Conservation (phyloP, 2,888 invertebrate genomes). For the Trachelus troglodyta region DNA sequence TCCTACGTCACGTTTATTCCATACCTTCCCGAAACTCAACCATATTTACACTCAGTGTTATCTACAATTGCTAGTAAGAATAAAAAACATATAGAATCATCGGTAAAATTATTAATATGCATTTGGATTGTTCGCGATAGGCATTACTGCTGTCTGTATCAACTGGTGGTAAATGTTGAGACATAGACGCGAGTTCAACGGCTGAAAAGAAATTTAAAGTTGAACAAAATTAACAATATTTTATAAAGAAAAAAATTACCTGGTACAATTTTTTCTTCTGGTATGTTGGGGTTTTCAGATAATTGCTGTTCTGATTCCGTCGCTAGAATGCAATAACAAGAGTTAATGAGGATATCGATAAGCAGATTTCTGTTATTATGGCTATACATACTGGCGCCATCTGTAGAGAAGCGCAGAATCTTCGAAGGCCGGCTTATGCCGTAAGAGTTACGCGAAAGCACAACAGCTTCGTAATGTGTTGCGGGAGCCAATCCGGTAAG, state of each 20-base stretch:
- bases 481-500: constrained; percentile 79
- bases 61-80: background rate
- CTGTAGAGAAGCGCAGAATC: constrained; percentile 80
- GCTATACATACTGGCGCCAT: constrained; percentile 74
- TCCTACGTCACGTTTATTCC: background rate
- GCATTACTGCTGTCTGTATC: constrained; percentile 14
- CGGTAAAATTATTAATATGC: background rate
- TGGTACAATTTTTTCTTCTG: constrained; percentile 23
- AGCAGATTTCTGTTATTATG: background rate
- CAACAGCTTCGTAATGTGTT: constrained; percentile 81
- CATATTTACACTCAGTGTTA: background rate
- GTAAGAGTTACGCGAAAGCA: constrained; percentile 84
- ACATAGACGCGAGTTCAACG: constrained; percentile 35
- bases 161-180: constrained; percentile 31
- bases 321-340: constrained; percentile 2
- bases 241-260: constrained; percentile 13
- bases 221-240: constrained; percentile 6
- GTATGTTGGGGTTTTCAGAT: constrained; percentile 6
- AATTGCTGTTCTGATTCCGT: constrained; percentile 13
- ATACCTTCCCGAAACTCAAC: background rate
- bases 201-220: constrained; percentile 19
- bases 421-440: constrained; percentile 88
- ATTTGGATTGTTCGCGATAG: background rate
- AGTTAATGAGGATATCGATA: background rate
- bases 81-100: background rate